Base-by-base conservation (phyloP, 2,888 invertebrate species). In the Rotaria sp. region DNA sequence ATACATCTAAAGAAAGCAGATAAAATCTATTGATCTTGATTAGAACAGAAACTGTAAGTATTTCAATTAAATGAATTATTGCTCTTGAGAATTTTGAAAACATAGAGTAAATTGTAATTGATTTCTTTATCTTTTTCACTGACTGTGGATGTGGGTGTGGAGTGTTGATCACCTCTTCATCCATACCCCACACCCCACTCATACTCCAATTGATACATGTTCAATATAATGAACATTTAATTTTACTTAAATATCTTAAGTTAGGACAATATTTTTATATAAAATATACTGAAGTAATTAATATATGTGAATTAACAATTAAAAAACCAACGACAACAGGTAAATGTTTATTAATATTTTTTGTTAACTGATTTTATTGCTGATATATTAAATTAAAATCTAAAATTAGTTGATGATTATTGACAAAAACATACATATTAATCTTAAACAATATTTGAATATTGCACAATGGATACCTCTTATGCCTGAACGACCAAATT, bases 1-100 rank as follows among this genome's bases (percentile, higher is more conserved):
- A 93, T 8, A 99, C 96, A 26, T 96, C 95, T 92, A 86, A 74
- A 85, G 50, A 41, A 24, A 84, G 0, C 52, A 24, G 21, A 30
- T 24, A 38, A 4, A 50, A 50, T 48, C 84, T 45, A 10, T 38
- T 38, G 85, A 45, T 48, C 30, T 84, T 15, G 38, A 85, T 18
- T 26, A 86, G 35, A 35, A 30, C 26, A 59, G 57, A 86, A 86
- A 85, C 41, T 59, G 74, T 45, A 86, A 84, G 75, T 52, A 67
- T 8, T 26, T 50, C 3, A 10, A 2, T 13, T 15, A 15, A 15
- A 50, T 13, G 3, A 3, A 13, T 50, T 45, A 45, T 13, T 11
- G 13, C 13, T 13, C 13, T 4, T 11, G 13, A 45, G 13, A 11
- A 13, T 45, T 45, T 45, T n/a, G n/a, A n/a, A n/a, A n/a, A n/a